These are phyloP conservation scores for Acanthornis magna DNA, from an alignment of 2,797 vertebrate genomes.

Conservation along the genomic window DNA sequence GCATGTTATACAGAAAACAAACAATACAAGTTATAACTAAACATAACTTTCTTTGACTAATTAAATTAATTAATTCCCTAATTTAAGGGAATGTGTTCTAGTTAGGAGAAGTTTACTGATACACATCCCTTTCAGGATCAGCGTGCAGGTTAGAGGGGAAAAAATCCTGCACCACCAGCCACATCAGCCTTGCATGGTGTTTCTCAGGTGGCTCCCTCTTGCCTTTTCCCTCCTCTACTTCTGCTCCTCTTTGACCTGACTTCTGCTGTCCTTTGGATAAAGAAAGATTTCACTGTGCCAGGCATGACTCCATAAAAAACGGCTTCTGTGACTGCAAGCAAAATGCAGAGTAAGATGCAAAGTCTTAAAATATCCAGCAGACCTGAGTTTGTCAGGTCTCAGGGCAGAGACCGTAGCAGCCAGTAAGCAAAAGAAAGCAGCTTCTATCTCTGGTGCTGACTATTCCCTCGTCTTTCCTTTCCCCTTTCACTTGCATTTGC, in stretches of 20 bases:
- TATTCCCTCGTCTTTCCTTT: background rate
- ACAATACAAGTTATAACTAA: background rate
- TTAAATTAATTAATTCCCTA: background rate
- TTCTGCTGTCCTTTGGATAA: background rate
- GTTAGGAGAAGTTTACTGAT: background rate
- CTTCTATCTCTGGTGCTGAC: conserved; percentile 42
- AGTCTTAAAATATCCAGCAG: background rate
- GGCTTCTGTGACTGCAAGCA: background rate
- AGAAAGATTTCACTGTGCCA: background rate
- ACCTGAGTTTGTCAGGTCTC: background rate
- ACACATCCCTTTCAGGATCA: background rate
- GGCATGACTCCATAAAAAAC: background rate
- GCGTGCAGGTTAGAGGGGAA: background rate
- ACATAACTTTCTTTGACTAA: background rate
- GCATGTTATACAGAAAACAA: background rate
- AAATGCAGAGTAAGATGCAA: background rate
- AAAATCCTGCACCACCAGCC: background rate
- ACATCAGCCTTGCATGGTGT: background rate
- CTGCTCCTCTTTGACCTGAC: background rate
- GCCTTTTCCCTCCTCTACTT: background rate
- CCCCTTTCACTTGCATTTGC: background rate
- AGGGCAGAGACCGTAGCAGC: background rate
- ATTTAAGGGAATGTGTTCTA: background rate
- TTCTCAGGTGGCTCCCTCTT: background rate
- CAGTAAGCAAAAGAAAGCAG: background rate